Conservation (phyloP, 2,888 invertebrate genomes). For the Horisme vitalbata region DNA sequence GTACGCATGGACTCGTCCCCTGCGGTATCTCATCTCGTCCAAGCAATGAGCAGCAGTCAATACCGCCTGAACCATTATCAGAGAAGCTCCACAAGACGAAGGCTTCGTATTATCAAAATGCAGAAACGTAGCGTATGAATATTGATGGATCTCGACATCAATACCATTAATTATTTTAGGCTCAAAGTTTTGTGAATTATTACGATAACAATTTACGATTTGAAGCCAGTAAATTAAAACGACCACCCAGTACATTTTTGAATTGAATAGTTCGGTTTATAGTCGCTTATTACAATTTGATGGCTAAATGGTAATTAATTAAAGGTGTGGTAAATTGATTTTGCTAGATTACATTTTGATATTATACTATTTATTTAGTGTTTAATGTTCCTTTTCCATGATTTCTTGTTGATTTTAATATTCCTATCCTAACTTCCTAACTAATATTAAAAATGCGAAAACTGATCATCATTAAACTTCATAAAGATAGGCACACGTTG, state of each 20-base stretch:
- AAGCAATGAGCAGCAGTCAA: conserved; percentile 8
- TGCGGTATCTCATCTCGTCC: conserved; percentile 4
- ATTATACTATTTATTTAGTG: too few species aligned
- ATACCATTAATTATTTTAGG: neutral
- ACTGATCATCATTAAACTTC: too few species aligned
- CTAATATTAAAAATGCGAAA: too few species aligned
- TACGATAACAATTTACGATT: neutral
- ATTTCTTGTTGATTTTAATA: too few species aligned
- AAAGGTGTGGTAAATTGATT: neutral
- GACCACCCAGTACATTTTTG: conserved; percentile 1
- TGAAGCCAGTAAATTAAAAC: neutral
- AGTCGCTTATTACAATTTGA: conserved; percentile 2
- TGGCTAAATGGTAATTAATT: conserved; percentile 3
- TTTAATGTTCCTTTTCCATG: too few species aligned
- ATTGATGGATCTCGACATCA: conserved; percentile 1
- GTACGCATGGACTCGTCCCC: neutral
- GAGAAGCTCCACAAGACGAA: conserved; percentile 1
- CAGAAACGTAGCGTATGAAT: neutral
- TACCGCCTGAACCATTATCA: conserved; percentile 5
- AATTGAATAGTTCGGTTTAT: conserved; percentile 4
- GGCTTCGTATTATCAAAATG: conserved; percentile 2
- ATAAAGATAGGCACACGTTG: too few species aligned
- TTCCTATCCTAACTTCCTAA: too few species aligned
- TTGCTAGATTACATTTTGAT: neutral
- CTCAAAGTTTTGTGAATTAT: too few species aligned